These are phyloP conservation scores for Danio aesculapii DNA, from an alignment of 2,797 vertebrate species.

Conservation along the genomic window DNA sequence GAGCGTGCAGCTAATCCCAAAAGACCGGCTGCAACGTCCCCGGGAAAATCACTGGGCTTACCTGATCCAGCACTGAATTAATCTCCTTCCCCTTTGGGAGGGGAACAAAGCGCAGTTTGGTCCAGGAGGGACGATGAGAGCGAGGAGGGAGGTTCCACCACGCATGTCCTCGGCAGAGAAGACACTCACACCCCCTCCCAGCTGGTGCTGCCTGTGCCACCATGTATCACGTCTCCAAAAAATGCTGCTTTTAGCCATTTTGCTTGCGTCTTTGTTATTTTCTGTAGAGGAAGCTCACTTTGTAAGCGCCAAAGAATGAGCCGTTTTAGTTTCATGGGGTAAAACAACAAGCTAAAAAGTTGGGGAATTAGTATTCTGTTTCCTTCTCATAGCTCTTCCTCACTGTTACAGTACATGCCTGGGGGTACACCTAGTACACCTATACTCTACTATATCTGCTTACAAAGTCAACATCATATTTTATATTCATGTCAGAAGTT, in stretches of 20 bases:
- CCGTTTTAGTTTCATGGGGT: not conserved
- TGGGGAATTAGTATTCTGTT: not conserved
- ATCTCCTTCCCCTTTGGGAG: constrained; percentile 73
- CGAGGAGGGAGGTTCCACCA: constrained; percentile 43
- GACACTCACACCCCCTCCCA: constrained; percentile 25
- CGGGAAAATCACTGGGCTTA: constrained; percentile 71
- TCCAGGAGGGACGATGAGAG: constrained; percentile 43
- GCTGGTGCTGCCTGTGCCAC: constrained; percentile 31
- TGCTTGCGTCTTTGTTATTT: constrained; percentile 3
- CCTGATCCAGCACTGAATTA: constrained; percentile 76
- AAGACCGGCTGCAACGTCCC: constrained; percentile 70
- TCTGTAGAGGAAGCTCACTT: not conserved
- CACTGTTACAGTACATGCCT: no score
- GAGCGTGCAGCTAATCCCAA: constrained; percentile 68
- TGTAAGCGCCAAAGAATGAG: not conserved
- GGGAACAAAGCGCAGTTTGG: constrained; percentile 65
- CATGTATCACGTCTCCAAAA: constrained; percentile 46
- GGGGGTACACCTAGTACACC: no score
- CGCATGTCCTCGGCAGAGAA: constrained; percentile 24
- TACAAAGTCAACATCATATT: not conserved
- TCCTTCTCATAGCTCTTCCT: not conserved
- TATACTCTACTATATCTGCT: not conserved
- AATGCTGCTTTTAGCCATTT: constrained; percentile 27
- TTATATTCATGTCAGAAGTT: not conserved
- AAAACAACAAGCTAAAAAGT: not conserved